Evolutionary conservation across 2,888 invertebrate genomes (phyloP).

Genomic region (Heliconius erato): DNA sequence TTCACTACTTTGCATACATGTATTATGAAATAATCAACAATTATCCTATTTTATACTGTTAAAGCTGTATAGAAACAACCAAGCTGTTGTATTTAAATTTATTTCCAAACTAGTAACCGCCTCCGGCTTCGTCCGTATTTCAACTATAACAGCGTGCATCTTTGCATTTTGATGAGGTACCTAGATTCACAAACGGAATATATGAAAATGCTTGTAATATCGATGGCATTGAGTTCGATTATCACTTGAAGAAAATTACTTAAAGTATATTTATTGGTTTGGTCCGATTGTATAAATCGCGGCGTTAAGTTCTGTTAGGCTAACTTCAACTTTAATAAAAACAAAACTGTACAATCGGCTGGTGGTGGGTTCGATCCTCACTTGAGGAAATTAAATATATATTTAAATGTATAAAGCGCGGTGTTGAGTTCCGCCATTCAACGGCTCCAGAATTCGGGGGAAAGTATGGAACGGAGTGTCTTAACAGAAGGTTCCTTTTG

Average conservation of each 20-base stretch:
- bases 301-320: neutral
- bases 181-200: conserved; percentile 17
- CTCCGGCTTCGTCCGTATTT: conserved; percentile 48
- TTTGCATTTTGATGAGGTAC: conserved; percentile 46
- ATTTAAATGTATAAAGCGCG: no score
- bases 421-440: no score
- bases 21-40: neutral
- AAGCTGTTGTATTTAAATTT: conserved; percentile 49
- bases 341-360: neutral
- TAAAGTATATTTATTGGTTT: neutral
- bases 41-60: neutral
- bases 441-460: no score
- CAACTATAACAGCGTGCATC: conserved; percentile 44
- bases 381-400: no score
- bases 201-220: neutral
- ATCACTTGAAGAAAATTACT: neutral
- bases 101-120: conserved; percentile 48
- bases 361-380: no score
- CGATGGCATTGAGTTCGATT: no score
- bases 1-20: no score
- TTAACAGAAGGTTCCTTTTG: no score
- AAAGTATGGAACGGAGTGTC: no score
- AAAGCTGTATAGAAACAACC: conserved; percentile 32
- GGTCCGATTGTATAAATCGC: neutral
- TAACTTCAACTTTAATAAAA: neutral